Base-by-base conservation (phyloP, 2,888 invertebrate species). In the Acleris cristana region DNA sequence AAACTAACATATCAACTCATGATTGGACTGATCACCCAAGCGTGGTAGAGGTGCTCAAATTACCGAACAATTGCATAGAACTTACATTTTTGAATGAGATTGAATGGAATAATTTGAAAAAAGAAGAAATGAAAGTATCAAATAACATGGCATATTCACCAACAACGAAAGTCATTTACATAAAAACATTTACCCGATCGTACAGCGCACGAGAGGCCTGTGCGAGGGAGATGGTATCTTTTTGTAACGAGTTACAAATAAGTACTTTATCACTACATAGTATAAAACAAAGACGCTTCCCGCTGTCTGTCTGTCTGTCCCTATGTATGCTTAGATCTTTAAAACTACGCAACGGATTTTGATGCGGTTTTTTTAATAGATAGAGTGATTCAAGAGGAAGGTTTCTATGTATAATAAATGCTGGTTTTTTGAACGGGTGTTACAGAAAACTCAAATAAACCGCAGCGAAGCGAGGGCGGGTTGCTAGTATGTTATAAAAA, bases 21-120 rank as follows among this genome's bases (percentile, higher is more conserved):
- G n/a, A n/a, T 45, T 21, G 23, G 57, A 18, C 45, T 58, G 57
- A 58, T 58, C 23, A 58, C 14, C 57, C 57, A 14, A 45, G 19
- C 48, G 57, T 58, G 5, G 57, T 45, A 21, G 57, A 57, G 34
- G 14, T 45, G 12, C 45, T 34, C 12, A 57, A 45, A 16, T 18
- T 34, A 18, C 57, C 57, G 2, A 52, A 52, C 23, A 16, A 52
- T 21, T 52, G 21, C n/a, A n/a, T 2, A 26, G 23, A 52, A 23
- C 12, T 52, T 5, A 21, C 3, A 23, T 52, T 52, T 52, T 23
- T 52, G 16, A 26, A 26, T 10, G 26, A 52, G 6, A 23, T n/a
- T 8, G 23, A 23, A 14, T 52, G 52, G 52, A 52, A 52, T 10
- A 23, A 23, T 52, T 18, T 49, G 5, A n/a, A 18, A 18, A 18